Evolutionary conservation across 2,797 vertebrate species (phyloP), one percentile per base, ranked within the genome.

Genomic region (Rhynchonycteris naso): DNA sequence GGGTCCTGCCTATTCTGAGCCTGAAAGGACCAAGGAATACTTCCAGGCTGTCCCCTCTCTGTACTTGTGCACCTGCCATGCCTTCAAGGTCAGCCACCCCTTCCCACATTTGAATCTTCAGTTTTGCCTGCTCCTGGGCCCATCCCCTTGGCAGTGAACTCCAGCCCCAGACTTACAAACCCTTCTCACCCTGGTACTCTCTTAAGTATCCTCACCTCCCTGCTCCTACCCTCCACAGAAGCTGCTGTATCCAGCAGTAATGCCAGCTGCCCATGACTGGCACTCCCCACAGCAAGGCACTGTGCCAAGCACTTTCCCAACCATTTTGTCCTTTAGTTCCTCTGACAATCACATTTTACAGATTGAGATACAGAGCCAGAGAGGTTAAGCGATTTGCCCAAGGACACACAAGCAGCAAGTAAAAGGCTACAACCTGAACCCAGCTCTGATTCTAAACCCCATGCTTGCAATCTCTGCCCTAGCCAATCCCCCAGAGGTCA

Each of bases 381-480:
- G 83, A 90, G 30, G 58, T 28, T 91, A 74, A 71, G 13, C 13
- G 65, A 86, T 63, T 79, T 13, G 2, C 69, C 76, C 71, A 88
- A 82, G 28, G 30, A 33, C 4, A 47, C 76, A 81, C 7, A 71
- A 47, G 35, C 26, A 84, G 19, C n/a, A 81, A 28, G 33, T 15
- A 5, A 90, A 85, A 56, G 16, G 24, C n/a, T 79, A 28, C 14
- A 72, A 24, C 26, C 59, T 26, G 61, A 74, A 56, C n/a, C 66
- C 75, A 30, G 75, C 15, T 82, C 19, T 79, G 74, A 91, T 30
- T 65, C n/a, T 61, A 52, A 95, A 83, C 24, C 14, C 22, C 16
- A 0, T 65, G 33, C 4, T 71, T 19, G 59, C 21, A 8, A 15
- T n/a, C 28, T 24, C 5, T 66, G 38, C 12, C 61, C 47, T 75